Conservation (phyloP, 2,113 vertebrate species). For the Colius striatus region DNA sequence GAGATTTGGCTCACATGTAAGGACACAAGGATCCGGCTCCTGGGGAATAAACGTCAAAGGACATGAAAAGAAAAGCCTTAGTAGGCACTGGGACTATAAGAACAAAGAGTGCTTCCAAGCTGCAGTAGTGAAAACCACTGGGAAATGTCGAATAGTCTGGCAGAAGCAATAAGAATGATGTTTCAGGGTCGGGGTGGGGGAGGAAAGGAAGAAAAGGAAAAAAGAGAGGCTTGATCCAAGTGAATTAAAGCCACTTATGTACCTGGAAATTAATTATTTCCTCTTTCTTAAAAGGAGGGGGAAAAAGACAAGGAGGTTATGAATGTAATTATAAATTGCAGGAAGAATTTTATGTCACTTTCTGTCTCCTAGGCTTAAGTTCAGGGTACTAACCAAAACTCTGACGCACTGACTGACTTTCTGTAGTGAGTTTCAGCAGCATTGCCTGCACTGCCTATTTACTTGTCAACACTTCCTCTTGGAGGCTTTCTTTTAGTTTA, state of each 20-base stretch:
- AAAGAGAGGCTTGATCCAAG: background rate
- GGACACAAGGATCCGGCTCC: slow-evolving; percentile 45
- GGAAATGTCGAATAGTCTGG: slow-evolving; percentile 52
- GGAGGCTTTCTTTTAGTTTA: background rate
- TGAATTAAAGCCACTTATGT: slow-evolving; percentile 41
- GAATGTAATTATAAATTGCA: slow-evolving; percentile 11
- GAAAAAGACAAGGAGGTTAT: slow-evolving; percentile 23
- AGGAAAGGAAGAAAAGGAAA: background rate
- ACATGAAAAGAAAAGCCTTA: slow-evolving; percentile 56
- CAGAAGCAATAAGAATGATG: slow-evolving; percentile 41
- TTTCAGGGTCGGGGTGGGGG: background rate
- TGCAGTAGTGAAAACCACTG: slow-evolving; percentile 41
- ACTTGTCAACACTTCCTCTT: slow-evolving; percentile 49
- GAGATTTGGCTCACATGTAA: slow-evolving; percentile 42
- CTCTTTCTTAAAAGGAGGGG: slow-evolving; percentile 19
- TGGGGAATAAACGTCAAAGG: slow-evolving; percentile 50
- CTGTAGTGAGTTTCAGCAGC: background rate
- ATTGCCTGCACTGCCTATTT: background rate
- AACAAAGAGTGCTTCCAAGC: slow-evolving; percentile 58
- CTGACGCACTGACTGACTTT: background rate
- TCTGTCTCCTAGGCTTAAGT: background rate
- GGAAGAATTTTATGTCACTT: slow-evolving; percentile 9
- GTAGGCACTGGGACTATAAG: slow-evolving; percentile 7
- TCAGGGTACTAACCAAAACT: background rate
- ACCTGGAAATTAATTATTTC: slow-evolving; percentile 59